Base-by-base conservation (phyloP, 2,888 invertebrate genomes). In the Eilema sororculum region DNA sequence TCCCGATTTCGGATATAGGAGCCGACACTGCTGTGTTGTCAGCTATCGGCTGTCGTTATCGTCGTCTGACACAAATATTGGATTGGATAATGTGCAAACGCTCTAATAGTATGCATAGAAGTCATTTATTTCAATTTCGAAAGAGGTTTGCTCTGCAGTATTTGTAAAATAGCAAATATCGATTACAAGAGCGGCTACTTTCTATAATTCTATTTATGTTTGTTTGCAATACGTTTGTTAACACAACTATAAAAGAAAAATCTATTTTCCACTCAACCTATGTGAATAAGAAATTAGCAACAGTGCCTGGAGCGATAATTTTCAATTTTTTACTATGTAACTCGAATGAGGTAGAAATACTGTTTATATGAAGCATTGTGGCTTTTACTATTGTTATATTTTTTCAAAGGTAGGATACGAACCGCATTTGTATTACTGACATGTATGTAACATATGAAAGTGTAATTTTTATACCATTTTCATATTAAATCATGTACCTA, bases 401-500 rank as follows among this genome's bases (percentile, higher is more conserved):
- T 94, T 93, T 95, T 92, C 92, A 93, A 90, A 89, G 77, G 88
- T 93, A 93, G 91, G 87, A 90, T 94, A 93, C 82, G 85, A 82
- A 92, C 89, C 89, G 91, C 91, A 92, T 93, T 94, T 95, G 93
- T 94, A 94, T 93, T 93, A 93, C 89, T 91, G 85, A 89, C 90
- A 88, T 91, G 87, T 92, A 91, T 92, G 89, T 93, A 92, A 90
- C 87, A 87, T 92, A 93, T 94, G 91, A 89, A 94, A 93, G 90
- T 94, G 95, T 95, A 95, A 94, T 94, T 95, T 95, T 95, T 95
- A 94, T 95, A 95, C 95, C 90, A 92, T 93, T 95, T 95, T 94
- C 94, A 93, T 95, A 95, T 93, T 87, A 93, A 89, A 93, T 94
- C 92, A 88, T 94, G 94, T 95, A 95, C 93, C 94, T 95, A 93